Evolutionary conservation across 2,888 invertebrate species (phyloP).

Genomic region (Seira musarum): DNA sequence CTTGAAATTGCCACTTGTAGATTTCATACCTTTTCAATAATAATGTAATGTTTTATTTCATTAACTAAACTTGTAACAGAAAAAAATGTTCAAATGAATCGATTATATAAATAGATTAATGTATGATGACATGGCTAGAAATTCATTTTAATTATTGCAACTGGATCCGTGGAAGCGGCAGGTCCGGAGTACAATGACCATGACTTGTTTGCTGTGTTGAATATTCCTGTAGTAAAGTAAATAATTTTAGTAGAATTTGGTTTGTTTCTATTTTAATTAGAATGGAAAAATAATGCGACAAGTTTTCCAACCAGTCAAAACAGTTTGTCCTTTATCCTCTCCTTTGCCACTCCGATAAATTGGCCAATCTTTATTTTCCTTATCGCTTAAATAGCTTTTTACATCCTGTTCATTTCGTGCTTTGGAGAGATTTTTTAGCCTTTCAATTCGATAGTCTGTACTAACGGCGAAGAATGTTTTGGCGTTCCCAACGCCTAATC

Average conservation of each 20-base stretch:
- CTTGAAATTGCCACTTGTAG: too few species aligned
- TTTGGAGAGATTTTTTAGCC: constrained; percentile 76
- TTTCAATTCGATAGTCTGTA: constrained; percentile 79
- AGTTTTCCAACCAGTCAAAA: constrained; percentile 36
- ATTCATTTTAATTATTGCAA: constrained; percentile 80
- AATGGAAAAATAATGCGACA: background rate
- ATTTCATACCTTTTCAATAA: too few species aligned
- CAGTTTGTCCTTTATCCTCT: constrained; percentile 41
- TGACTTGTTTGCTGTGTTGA: constrained; percentile 82
- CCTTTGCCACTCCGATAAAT: constrained; percentile 77
- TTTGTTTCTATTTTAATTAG: background rate
- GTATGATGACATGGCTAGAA: too few species aligned
- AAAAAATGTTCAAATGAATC: too few species aligned
- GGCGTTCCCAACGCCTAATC: constrained; percentile 79
- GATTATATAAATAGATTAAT: too few species aligned
- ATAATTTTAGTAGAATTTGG: constrained; percentile 39
- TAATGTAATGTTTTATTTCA: too few species aligned
- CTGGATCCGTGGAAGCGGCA: constrained; percentile 80
- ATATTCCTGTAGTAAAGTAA: constrained; percentile 77
- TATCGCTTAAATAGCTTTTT: constrained; percentile 82
- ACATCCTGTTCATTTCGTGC: constrained; percentile 79
- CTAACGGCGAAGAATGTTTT: constrained; percentile 76
- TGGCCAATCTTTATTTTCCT: constrained; percentile 77
- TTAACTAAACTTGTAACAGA: too few species aligned
- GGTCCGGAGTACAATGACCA: constrained; percentile 86